These are phyloP conservation scores for Actinia tenebrosa DNA, from an alignment of 64 coral and sea anemone species.

Conservation along the genomic window DNA sequence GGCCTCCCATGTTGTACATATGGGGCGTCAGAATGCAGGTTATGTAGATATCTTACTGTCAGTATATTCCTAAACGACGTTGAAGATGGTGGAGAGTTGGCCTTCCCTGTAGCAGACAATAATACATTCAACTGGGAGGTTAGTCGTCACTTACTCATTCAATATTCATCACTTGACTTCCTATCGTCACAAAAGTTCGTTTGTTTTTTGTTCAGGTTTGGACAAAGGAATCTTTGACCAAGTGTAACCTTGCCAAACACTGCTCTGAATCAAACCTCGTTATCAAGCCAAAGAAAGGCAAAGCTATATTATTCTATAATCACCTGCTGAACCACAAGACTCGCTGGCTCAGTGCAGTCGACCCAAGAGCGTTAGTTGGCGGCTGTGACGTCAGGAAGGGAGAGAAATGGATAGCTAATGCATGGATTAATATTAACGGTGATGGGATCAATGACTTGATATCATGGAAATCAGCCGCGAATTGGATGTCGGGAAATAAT, in stretches of 20 bases:
- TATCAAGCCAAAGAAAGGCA: constrained; percentile 74
- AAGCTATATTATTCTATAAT: constrained; percentile 93
- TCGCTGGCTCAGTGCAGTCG: constrained; percentile 69
- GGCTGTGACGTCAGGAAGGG: constrained; percentile 69
- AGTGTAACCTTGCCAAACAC: constrained; percentile 78
- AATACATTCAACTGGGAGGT: constrained; percentile 83
- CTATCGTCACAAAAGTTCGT: neutral
- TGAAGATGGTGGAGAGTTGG: constrained; percentile 64
- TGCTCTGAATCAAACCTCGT: constrained; percentile 71
- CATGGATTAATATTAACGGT: constrained; percentile 82
- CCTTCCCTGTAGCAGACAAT: constrained; percentile 88
- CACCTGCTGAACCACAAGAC: constrained; percentile 51
- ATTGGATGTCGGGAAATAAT: constrained; percentile 78
- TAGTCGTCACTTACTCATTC: neutral
- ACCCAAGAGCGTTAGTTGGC: constrained; percentile 78
- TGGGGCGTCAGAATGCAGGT: constrained; percentile 70
- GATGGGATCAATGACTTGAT: constrained; percentile 67
- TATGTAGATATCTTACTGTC: constrained; percentile 81
- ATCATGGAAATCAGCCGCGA: constrained; percentile 75
- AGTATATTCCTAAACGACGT: constrained; percentile 78
- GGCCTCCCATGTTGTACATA: constrained; percentile 81
- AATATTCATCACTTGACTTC: neutral
- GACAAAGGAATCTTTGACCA: constrained; percentile 62
- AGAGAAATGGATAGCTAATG: constrained; percentile 91
- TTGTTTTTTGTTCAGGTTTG: constrained; percentile 32